Conservation (phyloP, 2,888 invertebrate species). For the Drosophila atripex region DNA sequence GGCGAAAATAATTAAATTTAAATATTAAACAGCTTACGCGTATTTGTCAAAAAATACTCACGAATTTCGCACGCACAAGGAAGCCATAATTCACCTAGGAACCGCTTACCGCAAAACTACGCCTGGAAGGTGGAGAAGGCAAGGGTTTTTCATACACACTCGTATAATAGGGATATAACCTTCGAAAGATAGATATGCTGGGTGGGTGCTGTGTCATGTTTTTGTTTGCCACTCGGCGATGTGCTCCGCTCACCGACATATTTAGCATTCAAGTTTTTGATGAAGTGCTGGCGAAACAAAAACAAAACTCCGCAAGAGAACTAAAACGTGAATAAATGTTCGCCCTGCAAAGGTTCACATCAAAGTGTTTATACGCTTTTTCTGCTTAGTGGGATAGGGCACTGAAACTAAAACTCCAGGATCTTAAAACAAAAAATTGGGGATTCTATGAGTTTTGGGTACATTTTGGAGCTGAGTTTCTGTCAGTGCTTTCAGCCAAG, state of each 20-base stretch:
- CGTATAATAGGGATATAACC: neutral
- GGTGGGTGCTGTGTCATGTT: slow-evolving; percentile 42
- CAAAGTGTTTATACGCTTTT: slow-evolving; percentile 22
- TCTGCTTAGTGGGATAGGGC: slow-evolving; percentile 5
- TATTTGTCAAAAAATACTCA: slow-evolving; percentile 69
- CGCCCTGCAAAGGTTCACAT: slow-evolving; percentile 21
- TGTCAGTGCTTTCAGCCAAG: slow-evolving; percentile 3
- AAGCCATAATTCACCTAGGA: slow-evolving; percentile 62
- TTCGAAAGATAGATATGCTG: slow-evolving; percentile 11
- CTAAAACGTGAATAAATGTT: slow-evolving; percentile 30
- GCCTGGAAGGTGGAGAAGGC: slow-evolving; percentile 2
- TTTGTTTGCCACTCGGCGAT: slow-evolving; percentile 24
- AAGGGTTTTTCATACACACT: slow-evolving; percentile 8
- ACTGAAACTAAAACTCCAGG: neutral
- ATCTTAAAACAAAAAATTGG: neutral
- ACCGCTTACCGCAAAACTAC: slow-evolving; percentile 57
- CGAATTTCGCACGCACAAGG: slow-evolving; percentile 56
- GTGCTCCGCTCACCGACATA: slow-evolving; percentile 45
- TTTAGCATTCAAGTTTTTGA: slow-evolving; percentile 62
- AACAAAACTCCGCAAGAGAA: slow-evolving; percentile 33
- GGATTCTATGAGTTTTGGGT: neutral
- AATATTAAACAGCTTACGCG: slow-evolving; percentile 75
- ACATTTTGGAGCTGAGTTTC: neutral
- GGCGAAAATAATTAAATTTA: slow-evolving; percentile 79
- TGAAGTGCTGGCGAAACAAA: slow-evolving; percentile 49